Base-by-base conservation (phyloP, 1,140 invertebrate species). In the Neotoxoptera formosana region DNA sequence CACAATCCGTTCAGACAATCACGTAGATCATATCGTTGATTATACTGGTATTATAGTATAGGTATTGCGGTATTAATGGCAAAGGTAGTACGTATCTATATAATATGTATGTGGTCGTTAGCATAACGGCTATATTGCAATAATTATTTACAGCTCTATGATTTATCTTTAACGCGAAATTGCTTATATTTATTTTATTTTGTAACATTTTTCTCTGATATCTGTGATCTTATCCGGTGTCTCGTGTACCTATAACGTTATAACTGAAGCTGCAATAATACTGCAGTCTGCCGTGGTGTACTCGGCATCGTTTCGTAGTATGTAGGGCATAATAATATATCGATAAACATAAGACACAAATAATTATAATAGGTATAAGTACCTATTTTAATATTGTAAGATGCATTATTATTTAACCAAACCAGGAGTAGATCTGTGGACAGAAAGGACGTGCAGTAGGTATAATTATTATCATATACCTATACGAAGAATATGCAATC, bases 21-120 rank as follows among this genome's bases (percentile, higher is more conserved):
- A n/a, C 48, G 48, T 53, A 53, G 51, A n/a, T 17, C 14, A 76
- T 76, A 76, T 14, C 14, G 30, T 76, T 76, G 14, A n/a, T 41
- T 41, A 41, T 41, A 41, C 41, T 41, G 41, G 41, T 21, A 53
- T n/a, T 76, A 76, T 76, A 76, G n/a, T 76, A n/a, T n/a, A 76
- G n/a, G 14, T 76, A 76, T 76, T 76, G n/a, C 1, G 30, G 30
- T 76, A n/a, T n/a, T n/a, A n/a, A 76, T 76, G 14, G 60, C n/a
- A 41, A 41, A 67, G 30, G 60, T 67, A n/a, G 25, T 60, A 30
- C 11, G 7, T 67, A n/a, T 3, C 4, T n/a, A 76, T 30, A 30
- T n/a, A 76, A 76, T n/a, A 76, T 76, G 14, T 76, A n/a, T 76
- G n/a, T n/a, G 60, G n/a, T n/a, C 60, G n/a, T 76, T n/a, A 76